These are phyloP conservation scores for Caenorhabditis drosophilae DNA, from an alignment of 2,888 invertebrate genomes.

Conservation along the genomic window DNA sequence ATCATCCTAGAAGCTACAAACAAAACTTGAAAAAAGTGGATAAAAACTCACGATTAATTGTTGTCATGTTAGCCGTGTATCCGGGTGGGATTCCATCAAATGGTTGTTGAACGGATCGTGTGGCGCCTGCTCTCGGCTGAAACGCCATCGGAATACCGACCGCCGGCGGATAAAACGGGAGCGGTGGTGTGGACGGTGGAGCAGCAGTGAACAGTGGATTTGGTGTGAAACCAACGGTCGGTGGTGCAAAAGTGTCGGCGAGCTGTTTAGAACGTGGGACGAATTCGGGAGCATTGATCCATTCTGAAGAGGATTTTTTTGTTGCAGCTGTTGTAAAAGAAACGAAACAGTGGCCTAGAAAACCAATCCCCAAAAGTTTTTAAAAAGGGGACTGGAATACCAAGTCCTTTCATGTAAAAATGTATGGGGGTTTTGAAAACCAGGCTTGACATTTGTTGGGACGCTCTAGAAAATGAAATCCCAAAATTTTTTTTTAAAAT, in stretches of 20 bases:
- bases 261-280: conserved; percentile 48
- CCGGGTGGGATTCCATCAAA: conserved; percentile 53
- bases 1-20: not conserved
- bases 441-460: not conserved
- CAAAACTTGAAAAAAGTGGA: no score
- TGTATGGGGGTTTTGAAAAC: no score
- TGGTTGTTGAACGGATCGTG: no score
- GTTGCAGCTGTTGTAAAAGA: no score
- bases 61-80: conserved; percentile 60
- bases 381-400: no score
- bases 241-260: conserved; percentile 19
- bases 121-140: no score
- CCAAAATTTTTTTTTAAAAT: not conserved
- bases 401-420: no score
- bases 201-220: not conserved
- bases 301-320: conserved; percentile 52
- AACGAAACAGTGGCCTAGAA: no score
- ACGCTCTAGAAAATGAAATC: not conserved
- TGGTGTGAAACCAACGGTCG: not conserved
- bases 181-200: not conserved
- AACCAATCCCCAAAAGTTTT: no score
- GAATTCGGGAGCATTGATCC: conserved; percentile 59
- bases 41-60: conserved; percentile 56
- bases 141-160: no score
- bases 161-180: not conserved